Base-by-base conservation (phyloP, 2,113 vertebrate species). In the Cnemophilus loriae region DNA sequence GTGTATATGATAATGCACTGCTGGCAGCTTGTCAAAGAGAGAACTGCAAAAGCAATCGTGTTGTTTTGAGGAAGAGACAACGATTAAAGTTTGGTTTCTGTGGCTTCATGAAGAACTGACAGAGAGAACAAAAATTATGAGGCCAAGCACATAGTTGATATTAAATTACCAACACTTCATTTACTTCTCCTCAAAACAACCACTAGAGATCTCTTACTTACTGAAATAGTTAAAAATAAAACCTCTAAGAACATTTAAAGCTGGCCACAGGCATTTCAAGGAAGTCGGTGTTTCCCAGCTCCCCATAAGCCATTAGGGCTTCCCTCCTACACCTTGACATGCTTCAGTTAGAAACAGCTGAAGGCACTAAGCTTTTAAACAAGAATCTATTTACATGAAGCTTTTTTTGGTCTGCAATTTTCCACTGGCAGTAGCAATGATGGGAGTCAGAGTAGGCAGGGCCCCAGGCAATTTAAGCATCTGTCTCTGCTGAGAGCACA, bases 211-310 rank as follows among this genome's bases (percentile, higher is more conserved):
- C 41, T 88, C 68, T 83, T 94, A 46, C 81, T 85, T 93, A 93
- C 92, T 46, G 80, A 95, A 95, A 90, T 28, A 81, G 82, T 93
- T 94, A 88, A 97, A 93, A 96, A 95, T 80, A 87, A 91, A 94
- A 77, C 63, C 70, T 93, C 84, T 32, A 94, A 91, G 84, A 96
- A 85, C 16, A 70, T 76, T 91, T 95, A 91, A 76, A 88, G 42
- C 50, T 86, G 78, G 67, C 84, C 85, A 77, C 94, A 95, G 59
- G 71, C 90, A 95, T 95, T 96, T 94, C 84, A 59, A 0, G 5
- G 84, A 96, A 96, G 90, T 30, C 3, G 13, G 94, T 94, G 78
- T 91, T 96, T 93, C 94, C 94, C 93, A 80, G 75, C 55, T 91
- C 91, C 81, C 74, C 2, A 2, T 39, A 89, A 69, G 61, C 63